Percentiles rank a stretch among this genome's conserved stretches.
Conservation (phyloP, 1,140 invertebrate species). For the Drosophila ananassae region DNA sequence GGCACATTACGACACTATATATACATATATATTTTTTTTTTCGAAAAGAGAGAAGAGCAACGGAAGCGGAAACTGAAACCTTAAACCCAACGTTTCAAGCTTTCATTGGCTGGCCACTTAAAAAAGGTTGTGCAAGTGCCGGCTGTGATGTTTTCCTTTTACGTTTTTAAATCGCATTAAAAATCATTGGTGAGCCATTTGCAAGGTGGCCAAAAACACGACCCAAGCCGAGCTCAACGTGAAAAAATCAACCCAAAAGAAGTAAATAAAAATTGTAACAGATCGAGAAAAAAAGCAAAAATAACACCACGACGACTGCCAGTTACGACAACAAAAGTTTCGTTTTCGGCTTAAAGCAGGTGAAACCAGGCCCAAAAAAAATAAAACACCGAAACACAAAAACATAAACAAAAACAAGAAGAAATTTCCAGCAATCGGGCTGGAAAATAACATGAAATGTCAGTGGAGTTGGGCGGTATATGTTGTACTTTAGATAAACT, state of each 20-base stretch:
- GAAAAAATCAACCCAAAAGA: constrained; percentile 3
- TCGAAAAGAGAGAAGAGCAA: background rate
- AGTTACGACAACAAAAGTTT: constrained; percentile 63
- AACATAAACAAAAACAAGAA: constrained; percentile 29
- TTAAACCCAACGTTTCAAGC: constrained; percentile 17
- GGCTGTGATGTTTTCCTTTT: constrained; percentile 33
- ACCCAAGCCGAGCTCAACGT: constrained; percentile 30
- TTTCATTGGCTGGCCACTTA: constrained; percentile 72
- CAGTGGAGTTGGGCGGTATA: constrained; percentile 14
- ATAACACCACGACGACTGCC: constrained; percentile 21
- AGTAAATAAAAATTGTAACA: constrained; percentile 16
- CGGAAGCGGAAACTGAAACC: constrained; percentile 39
- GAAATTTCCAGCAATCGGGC: constrained; percentile 22
- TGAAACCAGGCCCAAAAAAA: constrained; percentile 55
- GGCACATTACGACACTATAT: background rate
- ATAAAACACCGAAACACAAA: background rate
- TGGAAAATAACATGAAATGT: constrained; percentile 44
- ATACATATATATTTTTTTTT: background rate
- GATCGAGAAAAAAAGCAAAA: constrained; percentile 1
- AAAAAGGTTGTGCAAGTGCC: constrained; percentile 68
- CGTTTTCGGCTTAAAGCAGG: constrained; percentile 67
- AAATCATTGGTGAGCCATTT: constrained; percentile 70
- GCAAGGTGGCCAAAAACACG: constrained; percentile 41
- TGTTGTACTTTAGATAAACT: constrained; percentile 73
- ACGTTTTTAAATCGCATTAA: constrained; percentile 75